A percentile compares a stretch with the other conserved stretches of the same genome.
Conservation (phyloP, 1,140 invertebrate species). For the Planococcus citri region DNA sequence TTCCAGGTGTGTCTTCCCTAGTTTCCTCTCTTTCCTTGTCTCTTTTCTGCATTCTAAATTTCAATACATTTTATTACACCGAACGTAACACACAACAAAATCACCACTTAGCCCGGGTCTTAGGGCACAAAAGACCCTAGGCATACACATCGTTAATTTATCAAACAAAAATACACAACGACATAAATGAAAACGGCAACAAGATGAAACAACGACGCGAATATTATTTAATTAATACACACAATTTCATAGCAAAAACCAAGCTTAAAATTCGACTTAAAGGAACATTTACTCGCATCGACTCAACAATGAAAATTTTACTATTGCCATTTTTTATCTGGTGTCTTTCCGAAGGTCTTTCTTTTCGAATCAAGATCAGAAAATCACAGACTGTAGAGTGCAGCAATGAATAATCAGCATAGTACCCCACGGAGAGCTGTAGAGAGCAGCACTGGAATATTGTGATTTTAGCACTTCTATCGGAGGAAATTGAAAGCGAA, state of each 20-base stretch:
- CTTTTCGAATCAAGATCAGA: neutral
- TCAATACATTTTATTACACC: neutral
- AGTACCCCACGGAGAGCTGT: no score
- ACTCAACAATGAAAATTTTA: conserved; percentile 3
- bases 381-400: neutral
- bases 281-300: neutral
- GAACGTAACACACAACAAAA: neutral
- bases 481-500: no score
- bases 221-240: neutral
- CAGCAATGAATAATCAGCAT: no score
- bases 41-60: conserved; percentile 29
- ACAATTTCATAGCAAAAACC: neutral
- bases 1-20: conserved; percentile 24
- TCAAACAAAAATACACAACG: neutral
- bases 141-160: conserved; percentile 3
- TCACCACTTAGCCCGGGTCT: conserved; percentile 4
- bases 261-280: neutral
- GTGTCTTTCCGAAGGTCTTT: no score
- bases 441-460: no score
- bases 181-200: neutral
- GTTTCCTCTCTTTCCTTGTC: conserved; percentile 29
- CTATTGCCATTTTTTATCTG: conserved; percentile 2
- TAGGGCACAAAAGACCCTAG: conserved; percentile 5
- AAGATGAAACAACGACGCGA: neutral
- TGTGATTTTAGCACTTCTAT: no score